Evolutionary conservation across 2,888 invertebrate genomes (phyloP), one percentile per base, ranked within the genome.

Genomic region (Cristatella mucedo): DNA sequence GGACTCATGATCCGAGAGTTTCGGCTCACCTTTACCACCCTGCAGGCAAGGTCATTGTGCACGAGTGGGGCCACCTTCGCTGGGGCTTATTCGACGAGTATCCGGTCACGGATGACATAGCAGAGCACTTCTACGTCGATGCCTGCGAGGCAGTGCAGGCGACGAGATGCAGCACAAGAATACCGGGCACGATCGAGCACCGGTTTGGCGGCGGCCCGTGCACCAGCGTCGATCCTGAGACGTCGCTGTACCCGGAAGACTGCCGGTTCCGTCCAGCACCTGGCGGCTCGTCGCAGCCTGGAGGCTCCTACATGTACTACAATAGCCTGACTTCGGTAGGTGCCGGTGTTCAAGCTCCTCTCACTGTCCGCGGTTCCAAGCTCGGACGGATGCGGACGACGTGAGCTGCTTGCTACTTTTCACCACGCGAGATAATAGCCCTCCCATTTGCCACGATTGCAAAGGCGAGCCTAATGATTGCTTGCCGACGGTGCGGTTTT

Each of bases 31-130:
- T n/a, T n/a, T 11, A 21, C 42, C 16, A 38, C n/a, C n/a, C 46
- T 34, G 29, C 55, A 57, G 66, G 66, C 24, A 68, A 71, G 38
- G 57, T 68, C 21, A 53, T 76, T 29, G 67, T 74, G 1, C 71
- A 71, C 49, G 73, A 76, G 50, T 76, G 74, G 68, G 71, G 73
- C 3, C 75, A 73, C 61, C 76, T 73, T 54, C 70, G 75, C 1
- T 76, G 75, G 58, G 76, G 76, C 2, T 73, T 76, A 1, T 76
- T 76, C 53, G 75, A 76, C 49, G 76, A 76, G 56, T 69, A 70
- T 42, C 36, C 36, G 26, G 26, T 36, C 5, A 29, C 24, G n/a
- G 36, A 36, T 13, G n/a, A n/a, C n/a, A 24, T 36, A 22, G 26
- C 36, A n/a, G 36, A 36, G 26, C 36, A 36, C 26, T 36, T 36